phyloP scores from a whole-genome alignment of 2,797 vertebrate genomes.

The Eulemur albifrons region DNA sequence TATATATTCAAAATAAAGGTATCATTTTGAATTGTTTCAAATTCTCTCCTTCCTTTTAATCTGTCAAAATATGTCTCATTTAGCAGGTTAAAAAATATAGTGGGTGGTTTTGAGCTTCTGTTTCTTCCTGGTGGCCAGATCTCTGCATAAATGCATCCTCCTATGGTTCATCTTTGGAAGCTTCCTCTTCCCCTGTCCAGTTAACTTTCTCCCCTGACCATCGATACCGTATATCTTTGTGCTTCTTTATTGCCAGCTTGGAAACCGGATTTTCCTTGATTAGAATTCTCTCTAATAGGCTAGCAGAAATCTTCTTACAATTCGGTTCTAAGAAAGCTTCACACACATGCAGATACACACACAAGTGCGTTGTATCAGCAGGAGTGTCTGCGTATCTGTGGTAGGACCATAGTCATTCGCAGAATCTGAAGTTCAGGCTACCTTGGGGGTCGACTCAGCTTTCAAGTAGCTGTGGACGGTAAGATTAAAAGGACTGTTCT shows the following conservation, averaged over 20 bases:
- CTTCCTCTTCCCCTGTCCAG: not conserved
- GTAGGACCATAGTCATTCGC: conserved; percentile 41
- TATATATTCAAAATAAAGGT: not conserved
- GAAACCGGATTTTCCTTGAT: not conserved
- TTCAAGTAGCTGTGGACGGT: conserved; percentile 22
- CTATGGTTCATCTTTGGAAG: not conserved
- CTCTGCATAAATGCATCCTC: not conserved
- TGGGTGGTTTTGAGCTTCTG: not conserved
- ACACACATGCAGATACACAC: not conserved
- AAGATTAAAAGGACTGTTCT: conserved; percentile 57
- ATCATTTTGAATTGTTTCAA: not conserved
- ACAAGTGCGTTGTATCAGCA: not conserved
- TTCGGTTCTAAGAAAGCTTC: conserved; percentile 1
- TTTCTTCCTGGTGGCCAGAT: not conserved
- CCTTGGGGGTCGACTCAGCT: conserved; percentile 43
- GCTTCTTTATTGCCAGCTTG: not conserved
- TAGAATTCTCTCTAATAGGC: not conserved
- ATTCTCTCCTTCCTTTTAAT: not conserved
- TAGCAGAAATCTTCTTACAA: not conserved
- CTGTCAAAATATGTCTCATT: not conserved
- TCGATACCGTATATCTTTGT: not conserved
- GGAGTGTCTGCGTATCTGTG: not conserved
- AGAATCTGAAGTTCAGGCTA: not conserved
- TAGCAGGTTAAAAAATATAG: not conserved
- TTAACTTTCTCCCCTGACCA: not conserved